A percentile compares a stretch with the other conserved stretches of the same genome.
Evolutionary conservation across 2,113 vertebrate species (phyloP).

Genomic region (Cyprinodon brontotheroides): DNA sequence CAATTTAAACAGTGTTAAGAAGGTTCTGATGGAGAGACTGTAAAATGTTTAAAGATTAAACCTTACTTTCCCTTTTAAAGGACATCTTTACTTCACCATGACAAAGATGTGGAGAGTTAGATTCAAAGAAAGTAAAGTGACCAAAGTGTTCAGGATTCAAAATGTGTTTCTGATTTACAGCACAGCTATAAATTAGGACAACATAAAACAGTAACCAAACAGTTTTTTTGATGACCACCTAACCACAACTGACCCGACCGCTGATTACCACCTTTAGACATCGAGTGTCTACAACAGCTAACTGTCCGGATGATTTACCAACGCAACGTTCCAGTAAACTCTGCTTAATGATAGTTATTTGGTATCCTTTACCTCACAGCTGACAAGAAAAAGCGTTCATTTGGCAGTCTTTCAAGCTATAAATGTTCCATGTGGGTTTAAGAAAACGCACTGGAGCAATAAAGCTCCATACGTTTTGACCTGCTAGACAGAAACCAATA

Average conservation of each 20-base stretch:
- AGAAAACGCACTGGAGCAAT: conserved; percentile 7
- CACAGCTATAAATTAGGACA: neutral
- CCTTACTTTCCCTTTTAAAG: too few species aligned
- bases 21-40: neutral
- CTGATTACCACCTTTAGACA: conserved; percentile 1
- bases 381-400: conserved; percentile 8
- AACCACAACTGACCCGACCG: neutral
- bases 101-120: neutral
- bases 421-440: conserved; percentile 13
- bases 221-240: conserved; percentile 7
- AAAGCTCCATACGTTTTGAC: neutral
- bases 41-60: too few species aligned
- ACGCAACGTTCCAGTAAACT: conserved; percentile 11
- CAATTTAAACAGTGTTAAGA: neutral
- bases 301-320: neutral
- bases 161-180: neutral
- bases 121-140: neutral
- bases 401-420: conserved; percentile 20
- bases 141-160: neutral
- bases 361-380: conserved; percentile 1
- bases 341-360: conserved; percentile 25
- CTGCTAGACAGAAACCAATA: conserved; percentile 15
- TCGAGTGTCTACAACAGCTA: neutral
- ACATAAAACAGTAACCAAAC: neutral
- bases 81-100: too few species aligned